Evolutionary conservation across 2,888 invertebrate genomes (phyloP), one percentile per base, ranked within the genome.

Genomic region (Agapetus fuscipes): DNA sequence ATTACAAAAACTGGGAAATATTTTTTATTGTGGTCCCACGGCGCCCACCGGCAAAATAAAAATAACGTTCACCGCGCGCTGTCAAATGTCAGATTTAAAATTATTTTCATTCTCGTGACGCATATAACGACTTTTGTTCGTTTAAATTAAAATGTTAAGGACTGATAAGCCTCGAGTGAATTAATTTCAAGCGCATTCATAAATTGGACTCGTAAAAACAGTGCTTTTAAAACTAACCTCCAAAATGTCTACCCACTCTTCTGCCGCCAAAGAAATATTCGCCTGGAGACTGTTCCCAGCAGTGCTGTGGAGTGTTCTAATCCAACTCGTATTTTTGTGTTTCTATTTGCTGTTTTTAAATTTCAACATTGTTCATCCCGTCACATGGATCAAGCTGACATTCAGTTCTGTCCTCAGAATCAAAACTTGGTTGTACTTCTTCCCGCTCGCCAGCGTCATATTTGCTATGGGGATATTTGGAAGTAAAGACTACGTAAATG

Each of bases 401-500:
- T 58, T 81, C 46, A 52, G 64, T 11, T 67, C 78, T 10, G 62
- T 83, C 41, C 64, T 73, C 36, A 73, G 76, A 3, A 64, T 74
- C 53, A 72, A 74, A 54, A 82, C 81, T 59, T 76, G 78, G 63
- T 56, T 79, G 1, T 80, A 76, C 50, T 71, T 81, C 30, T 58
- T 79, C 16, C 72, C 83, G 1, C 69, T 85, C 12, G 64, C 72
- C 9, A 55, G 67, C 16, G 71, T 81, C 1, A 76, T 82, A 7
- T 74, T 80, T 43, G 66, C 80, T 4, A 83, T 83, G 61, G 80
- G 83, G n/a, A 64, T 82, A 27, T 67, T 81, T 24, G 77, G 80
- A 53, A 80, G 80, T 30, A 81, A 79, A 53, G 78, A 77, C 48
- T 81, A 82, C 50, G 66, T 83, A 15, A 62, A 70, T 13, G 72